Base-by-base conservation (phyloP, 2,888 invertebrate species). In the Eucriotettix oculatus region DNA sequence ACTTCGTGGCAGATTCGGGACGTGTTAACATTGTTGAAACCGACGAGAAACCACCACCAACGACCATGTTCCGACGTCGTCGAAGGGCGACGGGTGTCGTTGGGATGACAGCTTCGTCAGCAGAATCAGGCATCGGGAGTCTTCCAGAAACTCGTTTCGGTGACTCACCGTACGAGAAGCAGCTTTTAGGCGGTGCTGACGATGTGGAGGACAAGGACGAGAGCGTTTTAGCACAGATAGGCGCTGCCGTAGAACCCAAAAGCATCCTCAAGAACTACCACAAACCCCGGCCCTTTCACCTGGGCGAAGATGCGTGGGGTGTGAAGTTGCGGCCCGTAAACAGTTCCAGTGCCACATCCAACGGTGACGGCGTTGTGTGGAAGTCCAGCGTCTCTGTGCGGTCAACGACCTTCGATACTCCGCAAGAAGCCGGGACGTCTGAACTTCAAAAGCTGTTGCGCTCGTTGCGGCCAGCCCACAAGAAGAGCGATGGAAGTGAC, bases 21-120 rank as follows among this genome's bases (percentile, higher is more conserved):
- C 83, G 84, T 67, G 87, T 91, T 0, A 89, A 90, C 69, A 90
- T 91, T 61, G 90, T 91, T 43, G 89, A 90, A 69, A 90, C 90
- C 0, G 89, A 90, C 72, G 88, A 86, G 64, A 90, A 91, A 71
- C 90, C 90, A 54, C 90, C 90, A 11, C 88, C 90, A 9, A 86
- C 87, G 1, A 86, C 86, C 69, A 86, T 87, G 70, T 89, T 88
- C 70, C 78, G 90, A 64, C 78, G 86, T 68, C 76, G 86, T 65
- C 79, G 85, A 66, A 75, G 81, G 67, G 78, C 76, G 62, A 80
- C 80, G 66, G 70, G 72, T 16, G 78, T 59, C 52, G 16, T 58
- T 65, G 53, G 65, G 52, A 48, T 12, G 43, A 55, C 59, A 58
- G 42, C 56, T 12, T 16, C 16, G 12, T 54, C 52, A 3, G 53